Evolutionary conservation across 2,113 vertebrate genomes (phyloP).

Genomic region (Semnopithecus entellus): DNA sequence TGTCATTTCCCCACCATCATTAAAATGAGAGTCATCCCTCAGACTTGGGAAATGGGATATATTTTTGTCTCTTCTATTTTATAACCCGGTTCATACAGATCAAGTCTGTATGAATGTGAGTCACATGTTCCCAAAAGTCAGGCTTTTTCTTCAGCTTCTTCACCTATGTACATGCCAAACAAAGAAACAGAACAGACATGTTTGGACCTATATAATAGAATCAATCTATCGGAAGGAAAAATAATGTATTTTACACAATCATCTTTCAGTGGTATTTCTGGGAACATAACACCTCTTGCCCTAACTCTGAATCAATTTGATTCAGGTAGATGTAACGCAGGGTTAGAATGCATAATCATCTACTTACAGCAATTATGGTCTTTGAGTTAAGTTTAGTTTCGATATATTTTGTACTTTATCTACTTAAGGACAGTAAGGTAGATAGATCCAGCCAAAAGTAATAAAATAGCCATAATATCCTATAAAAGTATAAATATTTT

Average conservation of each 20-base stretch:
- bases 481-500: neutral
- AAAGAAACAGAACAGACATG: neutral
- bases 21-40: conserved; percentile 31
- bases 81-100: neutral
- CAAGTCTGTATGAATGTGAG: neutral
- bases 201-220: neutral
- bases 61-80: conserved; percentile 34
- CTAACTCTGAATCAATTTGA: neutral
- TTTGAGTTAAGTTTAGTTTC: neutral
- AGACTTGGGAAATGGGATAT: conserved; percentile 24
- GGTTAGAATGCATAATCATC: neutral
- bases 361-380: neutral
- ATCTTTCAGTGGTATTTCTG: neutral
- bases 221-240: neutral
- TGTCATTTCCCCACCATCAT: conserved; percentile 49
- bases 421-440: neutral
- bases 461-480: neutral
- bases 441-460: neutral
- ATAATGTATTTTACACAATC: neutral
- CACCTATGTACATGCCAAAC: neutral
- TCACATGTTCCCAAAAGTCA: neutral
- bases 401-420: neutral
- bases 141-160: neutral
- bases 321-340: neutral
- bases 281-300: neutral